Conservation (phyloP, 2,113 vertebrate genomes). For the Leucosticte australis region DNA sequence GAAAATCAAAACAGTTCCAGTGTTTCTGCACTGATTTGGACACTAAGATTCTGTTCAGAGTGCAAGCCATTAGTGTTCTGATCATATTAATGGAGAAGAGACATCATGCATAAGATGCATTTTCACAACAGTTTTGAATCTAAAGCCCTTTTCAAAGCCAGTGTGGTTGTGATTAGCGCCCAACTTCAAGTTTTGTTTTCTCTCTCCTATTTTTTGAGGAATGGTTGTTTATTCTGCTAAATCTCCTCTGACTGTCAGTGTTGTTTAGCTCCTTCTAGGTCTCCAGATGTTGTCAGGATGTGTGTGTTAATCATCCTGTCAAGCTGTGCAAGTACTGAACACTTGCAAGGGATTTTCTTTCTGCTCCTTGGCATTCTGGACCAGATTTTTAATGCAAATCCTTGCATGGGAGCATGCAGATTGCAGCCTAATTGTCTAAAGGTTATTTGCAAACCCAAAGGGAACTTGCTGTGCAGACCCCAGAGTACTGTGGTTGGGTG, state of each 20-base stretch:
- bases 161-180: neutral
- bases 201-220: neutral
- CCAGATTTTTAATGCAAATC: neutral
- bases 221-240: neutral
- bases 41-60: neutral
- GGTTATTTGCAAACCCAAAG: neutral
- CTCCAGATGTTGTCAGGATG: neutral
- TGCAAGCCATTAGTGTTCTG: neutral
- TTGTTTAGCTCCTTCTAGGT: neutral
- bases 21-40: neutral
- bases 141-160: neutral
- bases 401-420: neutral
- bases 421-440: neutral
- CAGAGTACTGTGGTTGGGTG: rapidly evolving
- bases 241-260: neutral
- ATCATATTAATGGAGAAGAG: neutral
- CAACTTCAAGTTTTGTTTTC: neutral
- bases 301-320: neutral
- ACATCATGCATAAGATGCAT: neutral
- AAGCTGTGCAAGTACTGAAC: neutral
- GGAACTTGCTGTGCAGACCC: neutral
- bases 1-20: neutral
- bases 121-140: neutral
- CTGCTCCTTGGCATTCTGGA: neutral
- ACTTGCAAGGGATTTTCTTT: neutral